These are phyloP conservation scores for Orchesella flavescens DNA, from an alignment of 2,888 invertebrate genomes.

Conservation along the genomic window DNA sequence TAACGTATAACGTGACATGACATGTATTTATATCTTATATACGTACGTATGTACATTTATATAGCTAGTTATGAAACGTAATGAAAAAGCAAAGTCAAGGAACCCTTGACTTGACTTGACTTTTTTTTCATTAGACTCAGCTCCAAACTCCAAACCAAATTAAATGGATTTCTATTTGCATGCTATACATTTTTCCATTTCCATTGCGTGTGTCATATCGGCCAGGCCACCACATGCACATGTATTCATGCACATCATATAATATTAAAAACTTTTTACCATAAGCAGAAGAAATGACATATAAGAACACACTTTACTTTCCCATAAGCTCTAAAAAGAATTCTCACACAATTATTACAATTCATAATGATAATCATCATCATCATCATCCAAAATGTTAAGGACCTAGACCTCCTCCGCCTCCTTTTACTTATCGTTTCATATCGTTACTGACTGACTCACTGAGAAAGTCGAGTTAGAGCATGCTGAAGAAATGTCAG, in stretches of 20 bases:
- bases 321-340: neutral
- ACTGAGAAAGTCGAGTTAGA: neutral
- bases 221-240: no score
- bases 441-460: no score
- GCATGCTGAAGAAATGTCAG: neutral
- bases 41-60: neutral
- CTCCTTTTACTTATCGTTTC: neutral
- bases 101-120: neutral
- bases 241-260: neutral
- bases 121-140: neutral
- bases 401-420: conserved; percentile 37
- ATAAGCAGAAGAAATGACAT: neutral
- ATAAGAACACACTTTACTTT: neutral
- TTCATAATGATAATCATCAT: conserved; percentile 29
- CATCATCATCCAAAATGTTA: conserved; percentile 8
- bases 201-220: neutral
- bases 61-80: neutral
- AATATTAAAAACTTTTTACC: neutral
- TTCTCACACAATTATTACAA: conserved; percentile 33
- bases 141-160: neutral
- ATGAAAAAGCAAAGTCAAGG: conserved; percentile 4
- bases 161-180: neutral
- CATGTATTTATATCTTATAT: neutral
- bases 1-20: neutral
- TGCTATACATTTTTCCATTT: neutral